These are phyloP conservation scores for Gymnocypris eckloni DNA, from an alignment of 2,797 vertebrate genomes.

Conservation along the genomic window DNA sequence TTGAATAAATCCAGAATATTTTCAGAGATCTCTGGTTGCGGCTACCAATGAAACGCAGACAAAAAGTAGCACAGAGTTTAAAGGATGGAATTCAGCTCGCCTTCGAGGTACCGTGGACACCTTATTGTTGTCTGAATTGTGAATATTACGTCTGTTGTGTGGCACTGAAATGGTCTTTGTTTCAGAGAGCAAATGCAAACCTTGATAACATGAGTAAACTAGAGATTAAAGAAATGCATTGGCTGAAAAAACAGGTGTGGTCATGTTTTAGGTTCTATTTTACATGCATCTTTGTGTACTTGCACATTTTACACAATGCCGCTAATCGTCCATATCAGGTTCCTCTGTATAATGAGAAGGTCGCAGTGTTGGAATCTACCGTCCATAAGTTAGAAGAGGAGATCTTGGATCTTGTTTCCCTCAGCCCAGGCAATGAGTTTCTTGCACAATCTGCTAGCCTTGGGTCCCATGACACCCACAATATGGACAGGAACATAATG, in stretches of 20 bases:
- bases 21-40: slow-evolving; percentile 70
- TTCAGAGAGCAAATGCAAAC: slow-evolving; percentile 75
- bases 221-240: slow-evolving; percentile 78
- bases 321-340: slow-evolving; percentile 41
- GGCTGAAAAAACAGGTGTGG: slow-evolving; percentile 81
- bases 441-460: slow-evolving; percentile 65
- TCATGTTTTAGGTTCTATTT: background rate
- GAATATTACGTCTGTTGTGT: background rate
- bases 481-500: slow-evolving; percentile 54
- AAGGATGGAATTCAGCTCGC: slow-evolving; percentile 74
- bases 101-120: slow-evolving; percentile 71
- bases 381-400: slow-evolving; percentile 78
- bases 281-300: background rate
- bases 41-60: slow-evolving; percentile 71
- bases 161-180: slow-evolving; percentile 36
- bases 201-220: slow-evolving; percentile 69
- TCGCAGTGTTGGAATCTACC: slow-evolving; percentile 70
- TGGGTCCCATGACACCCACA: slow-evolving; percentile 49
- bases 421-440: slow-evolving; percentile 67
- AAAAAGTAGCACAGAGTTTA: slow-evolving; percentile 64
- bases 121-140: background rate
- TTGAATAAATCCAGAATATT: slow-evolving; percentile 70
- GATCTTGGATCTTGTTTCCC: slow-evolving; percentile 68
- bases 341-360: slow-evolving; percentile 69
- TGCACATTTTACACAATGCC: background rate